Base-by-base conservation (phyloP, 2,113 vertebrate genomes). In the Bubo bubo region DNA sequence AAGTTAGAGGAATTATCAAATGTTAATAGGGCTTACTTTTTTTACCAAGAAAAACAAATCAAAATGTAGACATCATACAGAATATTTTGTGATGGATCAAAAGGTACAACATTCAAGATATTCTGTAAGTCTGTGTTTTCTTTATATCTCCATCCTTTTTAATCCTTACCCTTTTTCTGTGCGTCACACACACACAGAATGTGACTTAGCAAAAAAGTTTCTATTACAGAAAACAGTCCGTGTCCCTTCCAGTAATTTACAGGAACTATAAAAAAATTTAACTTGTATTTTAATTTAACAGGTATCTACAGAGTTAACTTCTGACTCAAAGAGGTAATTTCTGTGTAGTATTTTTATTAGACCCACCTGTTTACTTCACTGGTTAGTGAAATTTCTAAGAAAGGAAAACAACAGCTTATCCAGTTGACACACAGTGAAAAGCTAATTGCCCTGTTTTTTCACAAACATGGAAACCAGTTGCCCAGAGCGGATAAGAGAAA, bases 381-480 rank as follows among this genome's bases (percentile, higher is more conserved):
- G 8, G 6, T 92, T 79, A 87, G 59, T 96, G 80, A 19, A 74
- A 45, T 92, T 95, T 52, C 37, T 80, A 13, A 64, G 34, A 82
- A 86, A 82, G 43, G 55, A 73, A 95, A 96, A 88, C 39, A 86
- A 28, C 86, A 49, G 21, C 18, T 92, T 88, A 96, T 60, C 10
- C 49, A 77, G 16, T 79, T 94, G 59, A 70, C 10, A 30, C 8
- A 3, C 14, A 73, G 14, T 62, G 15, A 81, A 95, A 77, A 24
- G 39, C 32, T 92, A 95, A 85, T 81, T 71, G 43, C 52, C 58
- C 73, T 76, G 43, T 97, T 96, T 80, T 91, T 92, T 34, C 45
- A 71, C 24, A 66, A 94, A 50, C 10, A 59, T 80, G 66, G 71
- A 96, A 96, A 88, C 28, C 37, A 47, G 15, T 79, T 96, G 26